A percentile compares a stretch with the other conserved stretches of the same genome.
phyloP scores from a whole-genome alignment of 2,797 vertebrate genomes.

The Sus cebifrons region DNA sequence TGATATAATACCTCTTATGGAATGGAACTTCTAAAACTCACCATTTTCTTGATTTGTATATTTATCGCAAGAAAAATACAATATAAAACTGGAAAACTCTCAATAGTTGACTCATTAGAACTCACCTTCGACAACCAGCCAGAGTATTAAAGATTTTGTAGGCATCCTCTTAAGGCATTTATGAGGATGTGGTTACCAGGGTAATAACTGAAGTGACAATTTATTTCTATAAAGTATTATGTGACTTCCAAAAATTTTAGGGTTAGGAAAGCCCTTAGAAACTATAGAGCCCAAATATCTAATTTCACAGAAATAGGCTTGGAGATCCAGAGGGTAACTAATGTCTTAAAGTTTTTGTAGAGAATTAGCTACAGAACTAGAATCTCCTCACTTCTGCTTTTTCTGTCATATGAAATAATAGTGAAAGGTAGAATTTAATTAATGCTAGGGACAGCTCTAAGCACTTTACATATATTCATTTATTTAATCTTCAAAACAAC shows the following conservation, averaged over 20 bases:
- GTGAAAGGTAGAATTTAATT: background rate
- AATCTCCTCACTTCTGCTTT: background rate
- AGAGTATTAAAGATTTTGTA: background rate
- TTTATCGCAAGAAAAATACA: background rate
- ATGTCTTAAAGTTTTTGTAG: background rate
- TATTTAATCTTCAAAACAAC: background rate
- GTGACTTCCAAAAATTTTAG: background rate
- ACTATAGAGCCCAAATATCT: background rate
- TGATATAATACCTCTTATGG: background rate
- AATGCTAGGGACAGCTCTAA: background rate
- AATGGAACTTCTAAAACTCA: constrained; percentile 8
- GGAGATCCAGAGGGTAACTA: background rate
- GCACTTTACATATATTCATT: background rate
- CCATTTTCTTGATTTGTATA: background rate
- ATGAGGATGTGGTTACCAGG: background rate
- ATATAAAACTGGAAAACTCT: background rate
- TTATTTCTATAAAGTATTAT: background rate
- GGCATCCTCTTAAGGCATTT: background rate
- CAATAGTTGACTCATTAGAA: background rate
- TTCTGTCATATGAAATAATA: background rate
- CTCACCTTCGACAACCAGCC: background rate
- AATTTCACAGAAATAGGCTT: background rate
- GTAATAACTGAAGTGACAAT: background rate
- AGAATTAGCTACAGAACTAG: background rate
- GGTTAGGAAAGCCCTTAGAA: background rate